These are phyloP conservation scores for Rana temporaria DNA, from an alignment of 2,113 vertebrate species.

Conservation along the genomic window DNA sequence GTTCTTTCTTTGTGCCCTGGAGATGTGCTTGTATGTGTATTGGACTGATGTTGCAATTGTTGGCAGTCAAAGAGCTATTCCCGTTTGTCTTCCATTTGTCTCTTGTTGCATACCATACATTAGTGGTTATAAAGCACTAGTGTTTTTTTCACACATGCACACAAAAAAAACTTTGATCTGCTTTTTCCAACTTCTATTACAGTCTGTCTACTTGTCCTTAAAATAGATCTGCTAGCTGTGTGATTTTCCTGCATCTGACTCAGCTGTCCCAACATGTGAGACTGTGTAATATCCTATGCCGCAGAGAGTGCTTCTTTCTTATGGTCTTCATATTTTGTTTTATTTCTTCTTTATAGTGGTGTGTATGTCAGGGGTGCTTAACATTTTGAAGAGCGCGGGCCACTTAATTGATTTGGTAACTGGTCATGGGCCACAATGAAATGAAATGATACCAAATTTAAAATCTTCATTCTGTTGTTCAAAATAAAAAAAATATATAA, in stretches of 20 bases:
- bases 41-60: conserved; percentile 8
- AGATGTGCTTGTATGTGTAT: not conserved
- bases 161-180: conserved; percentile 26
- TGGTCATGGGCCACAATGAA: too few species aligned
- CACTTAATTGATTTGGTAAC: too few species aligned
- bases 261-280: conserved; percentile 50
- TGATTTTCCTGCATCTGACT: conserved; percentile 53
- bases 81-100: not conserved
- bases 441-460: too few species aligned
- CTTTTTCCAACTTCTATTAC: conserved; percentile 30
- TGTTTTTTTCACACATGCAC: conserved; percentile 26
- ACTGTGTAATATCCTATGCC: conserved; percentile 33
- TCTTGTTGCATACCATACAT: conserved; percentile 13
- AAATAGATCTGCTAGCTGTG: conserved; percentile 47
- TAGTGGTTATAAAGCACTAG: conserved; percentile 3
- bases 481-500: too few species aligned
- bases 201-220: conserved; percentile 29
- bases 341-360: not conserved
- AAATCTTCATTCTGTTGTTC: too few species aligned
- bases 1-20: not conserved
- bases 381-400: too few species aligned
- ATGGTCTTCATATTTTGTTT: not conserved
- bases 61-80: not conserved
- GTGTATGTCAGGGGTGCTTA: not conserved
- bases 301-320: not conserved